Evolutionary conservation across 1,140 invertebrate species (phyloP).

Genomic region (Diprion similis): DNA sequence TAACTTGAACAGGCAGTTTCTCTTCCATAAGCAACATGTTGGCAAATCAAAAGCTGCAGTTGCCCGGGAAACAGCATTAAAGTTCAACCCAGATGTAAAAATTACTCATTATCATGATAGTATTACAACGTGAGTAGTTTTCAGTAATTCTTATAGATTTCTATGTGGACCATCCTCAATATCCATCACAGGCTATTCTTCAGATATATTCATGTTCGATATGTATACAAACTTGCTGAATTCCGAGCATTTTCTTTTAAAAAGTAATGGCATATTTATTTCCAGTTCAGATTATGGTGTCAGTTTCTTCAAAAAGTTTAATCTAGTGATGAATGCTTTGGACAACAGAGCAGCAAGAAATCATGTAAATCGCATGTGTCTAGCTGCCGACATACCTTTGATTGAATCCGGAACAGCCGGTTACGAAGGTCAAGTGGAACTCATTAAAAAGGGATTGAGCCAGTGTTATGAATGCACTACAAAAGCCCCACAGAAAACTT

Average conservation of each 20-base stretch:
- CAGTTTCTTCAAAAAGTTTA: conserved; percentile 92
- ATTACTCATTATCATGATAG: conserved; percentile 93
- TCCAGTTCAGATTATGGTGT: conserved; percentile 88
- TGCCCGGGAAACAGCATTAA: conserved; percentile 87
- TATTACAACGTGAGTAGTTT: conserved; percentile 81
- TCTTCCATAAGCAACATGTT: conserved; percentile 98
- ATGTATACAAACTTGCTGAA: conserved; percentile 7
- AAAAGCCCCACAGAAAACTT: conserved; percentile 90
- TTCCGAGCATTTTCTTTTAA: background rate
- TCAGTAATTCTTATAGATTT: background rate
- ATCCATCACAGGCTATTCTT: background rate
- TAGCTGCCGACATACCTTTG: conserved; percentile 91
- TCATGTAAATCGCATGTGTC: conserved; percentile 99
- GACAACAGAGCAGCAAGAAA: conserved; percentile 96
- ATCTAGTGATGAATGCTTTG: conserved; percentile 94
- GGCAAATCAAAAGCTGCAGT: conserved; percentile 94
- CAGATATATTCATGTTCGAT: background rate
- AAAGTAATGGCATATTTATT: conserved; percentile 42
- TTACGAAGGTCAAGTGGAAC: conserved; percentile 92
- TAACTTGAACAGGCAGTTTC: conserved; percentile 97
- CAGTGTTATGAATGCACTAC: conserved; percentile 98
- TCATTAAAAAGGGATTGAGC: conserved; percentile 87
- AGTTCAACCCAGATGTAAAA: conserved; percentile 87
- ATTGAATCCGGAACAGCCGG: conserved; percentile 98
- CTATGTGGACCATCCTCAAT: background rate